Percentiles rank a stretch among this genome's conserved stretches.
These are phyloP conservation scores for Phrynocephalus forsythii DNA, from an alignment of 2,797 vertebrate genomes.

Conservation along the genomic window DNA sequence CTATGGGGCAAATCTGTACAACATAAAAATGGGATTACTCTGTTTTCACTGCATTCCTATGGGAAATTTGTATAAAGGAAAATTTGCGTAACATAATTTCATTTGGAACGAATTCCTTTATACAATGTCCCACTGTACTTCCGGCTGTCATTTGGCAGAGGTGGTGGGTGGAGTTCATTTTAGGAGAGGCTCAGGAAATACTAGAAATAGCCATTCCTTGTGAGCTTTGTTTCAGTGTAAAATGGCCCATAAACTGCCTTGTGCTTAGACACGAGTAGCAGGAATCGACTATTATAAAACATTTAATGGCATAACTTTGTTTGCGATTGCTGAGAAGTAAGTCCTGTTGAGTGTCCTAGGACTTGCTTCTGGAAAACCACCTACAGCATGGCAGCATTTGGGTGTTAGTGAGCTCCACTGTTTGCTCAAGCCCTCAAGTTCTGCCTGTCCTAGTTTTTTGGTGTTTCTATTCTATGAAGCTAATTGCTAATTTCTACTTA, in stretches of 20 bases:
- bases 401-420: neutral
- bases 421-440: neutral
- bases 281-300: neutral
- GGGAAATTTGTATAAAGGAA: too few species aligned
- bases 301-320: too few species aligned
- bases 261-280: neutral
- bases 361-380: neutral
- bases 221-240: neutral
- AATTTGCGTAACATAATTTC: too few species aligned
- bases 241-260: neutral
- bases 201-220: neutral
- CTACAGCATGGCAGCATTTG: neutral
- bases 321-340: neutral
- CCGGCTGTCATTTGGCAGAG: too few species aligned
- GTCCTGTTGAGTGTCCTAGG: neutral
- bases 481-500: conserved; percentile 37
- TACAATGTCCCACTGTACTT: too few species aligned
- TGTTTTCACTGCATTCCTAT: too few species aligned
- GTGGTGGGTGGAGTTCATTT: too few species aligned
- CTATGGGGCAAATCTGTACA: too few species aligned
- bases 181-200: too few species aligned
- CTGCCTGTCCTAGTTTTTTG: neutral
- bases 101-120: too few species aligned
- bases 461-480: conserved; percentile 23
- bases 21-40: too few species aligned